phyloP scores from a whole-genome alignment of 2,888 invertebrate genomes.

The Zeuzera pyrina region DNA sequence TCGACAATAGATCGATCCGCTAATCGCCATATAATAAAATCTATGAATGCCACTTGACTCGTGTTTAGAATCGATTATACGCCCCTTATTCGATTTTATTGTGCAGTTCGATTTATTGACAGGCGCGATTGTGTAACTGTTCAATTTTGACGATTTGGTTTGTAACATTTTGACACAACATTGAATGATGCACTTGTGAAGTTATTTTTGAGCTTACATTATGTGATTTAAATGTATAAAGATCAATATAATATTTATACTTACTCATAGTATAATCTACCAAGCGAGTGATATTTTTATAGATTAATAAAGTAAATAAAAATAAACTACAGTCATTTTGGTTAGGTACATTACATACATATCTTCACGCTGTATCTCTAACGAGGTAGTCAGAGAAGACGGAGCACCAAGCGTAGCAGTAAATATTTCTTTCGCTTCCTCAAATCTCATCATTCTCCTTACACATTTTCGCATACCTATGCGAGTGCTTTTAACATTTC shows the following conservation, averaged over 20 bases:
- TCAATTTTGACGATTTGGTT: constrained; percentile 9
- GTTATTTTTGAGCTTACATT: neutral
- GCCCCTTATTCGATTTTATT: constrained; percentile 31
- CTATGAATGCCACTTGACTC: constrained; percentile 51
- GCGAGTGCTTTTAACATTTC: no score
- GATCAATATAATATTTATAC: constrained; percentile 18
- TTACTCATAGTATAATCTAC: constrained; percentile 19
- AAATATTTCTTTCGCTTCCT: no score
- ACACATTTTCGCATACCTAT: no score
- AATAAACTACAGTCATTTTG: no score
- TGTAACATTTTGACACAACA: constrained; percentile 16
- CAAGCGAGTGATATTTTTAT: neutral
- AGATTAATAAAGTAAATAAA: no score
- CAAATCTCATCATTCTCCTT: no score
- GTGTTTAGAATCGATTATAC: constrained; percentile 32
- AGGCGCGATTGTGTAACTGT: constrained; percentile 8
- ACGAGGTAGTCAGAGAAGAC: no score
- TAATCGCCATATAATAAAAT: constrained; percentile 30
- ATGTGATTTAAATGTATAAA: neutral
- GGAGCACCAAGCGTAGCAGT: no score
- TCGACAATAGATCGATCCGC: constrained; percentile 31
- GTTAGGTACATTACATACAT: no score
- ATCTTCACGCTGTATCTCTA: no score
- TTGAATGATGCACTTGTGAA: constrained; percentile 10
- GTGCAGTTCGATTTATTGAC: constrained; percentile 21